phyloP scores from a whole-genome alignment of 2,888 invertebrate species.

The Nebria brevicollis region DNA sequence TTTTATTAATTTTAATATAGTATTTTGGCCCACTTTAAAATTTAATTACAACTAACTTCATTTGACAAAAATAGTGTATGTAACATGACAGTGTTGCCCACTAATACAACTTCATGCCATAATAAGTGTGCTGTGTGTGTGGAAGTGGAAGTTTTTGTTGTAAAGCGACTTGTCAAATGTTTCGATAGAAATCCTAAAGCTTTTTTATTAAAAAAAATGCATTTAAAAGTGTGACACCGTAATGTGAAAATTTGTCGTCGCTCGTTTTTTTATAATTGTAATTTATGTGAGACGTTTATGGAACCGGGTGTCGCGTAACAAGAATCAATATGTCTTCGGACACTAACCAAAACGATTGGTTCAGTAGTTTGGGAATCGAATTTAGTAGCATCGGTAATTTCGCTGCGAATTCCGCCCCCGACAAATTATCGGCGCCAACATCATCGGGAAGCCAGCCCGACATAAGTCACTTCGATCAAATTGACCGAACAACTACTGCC shows the following conservation, averaged over 20 bases:
- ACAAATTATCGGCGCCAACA: conserved; percentile 55
- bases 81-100: background rate
- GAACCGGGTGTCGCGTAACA: conserved; percentile 38
- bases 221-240: conserved; percentile 31
- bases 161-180: conserved; percentile 31
- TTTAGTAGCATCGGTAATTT: conserved; percentile 52
- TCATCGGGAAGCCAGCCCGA: conserved; percentile 56
- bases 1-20: no score
- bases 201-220: conserved; percentile 23
- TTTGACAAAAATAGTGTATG: background rate
- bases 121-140: conserved; percentile 14
- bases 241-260: conserved; percentile 27
- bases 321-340: conserved; percentile 62
- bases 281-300: conserved; percentile 34
- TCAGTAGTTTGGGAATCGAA: conserved; percentile 58
- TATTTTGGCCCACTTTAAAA: no score
- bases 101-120: conserved; percentile 10
- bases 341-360: conserved; percentile 64
- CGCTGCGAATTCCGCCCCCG: conserved; percentile 57
- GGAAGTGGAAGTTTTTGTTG: conserved; percentile 33
- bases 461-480: conserved; percentile 61
- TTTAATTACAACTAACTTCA: background rate
- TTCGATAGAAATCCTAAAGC: conserved; percentile 25
- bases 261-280: conserved; percentile 20
- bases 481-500: conserved; percentile 59